A percentile compares a stretch with the other conserved stretches of the same genome.
These are phyloP conservation scores for Siniperca obscura DNA, from an alignment of 2,797 vertebrate genomes.

Conservation along the genomic window DNA sequence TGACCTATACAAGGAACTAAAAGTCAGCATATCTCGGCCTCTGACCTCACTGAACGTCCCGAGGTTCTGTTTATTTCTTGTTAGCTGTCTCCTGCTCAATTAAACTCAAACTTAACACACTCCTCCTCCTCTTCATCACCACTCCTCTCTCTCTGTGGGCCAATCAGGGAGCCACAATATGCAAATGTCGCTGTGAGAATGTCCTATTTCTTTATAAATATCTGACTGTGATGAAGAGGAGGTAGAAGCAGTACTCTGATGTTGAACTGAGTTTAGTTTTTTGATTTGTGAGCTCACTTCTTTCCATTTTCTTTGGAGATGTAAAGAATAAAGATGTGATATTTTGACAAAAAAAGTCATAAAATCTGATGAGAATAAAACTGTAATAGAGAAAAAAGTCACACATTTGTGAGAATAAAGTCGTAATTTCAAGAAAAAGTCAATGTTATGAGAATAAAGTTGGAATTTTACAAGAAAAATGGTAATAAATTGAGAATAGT, in stretches of 20 bases:
- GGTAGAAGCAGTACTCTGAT: conserved; percentile 41
- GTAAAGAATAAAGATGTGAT: neutral
- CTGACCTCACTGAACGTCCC: neutral
- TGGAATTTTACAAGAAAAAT: neutral
- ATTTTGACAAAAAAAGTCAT: neutral
- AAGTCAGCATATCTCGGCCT: neutral
- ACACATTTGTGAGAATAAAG: neutral
- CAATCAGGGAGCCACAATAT: conserved; percentile 74
- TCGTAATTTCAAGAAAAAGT: neutral
- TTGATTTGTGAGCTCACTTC: neutral
- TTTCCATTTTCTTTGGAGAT: neutral
- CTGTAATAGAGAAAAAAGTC: neutral
- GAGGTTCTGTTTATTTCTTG: conserved; percentile 4
- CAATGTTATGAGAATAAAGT: neutral
- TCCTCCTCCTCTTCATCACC: conserved; percentile 7
- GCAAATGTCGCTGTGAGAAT: conserved; percentile 74
- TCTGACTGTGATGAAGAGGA: conserved; percentile 70
- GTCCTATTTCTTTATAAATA: conserved; percentile 84
- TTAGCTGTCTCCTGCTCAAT: conserved; percentile 6
- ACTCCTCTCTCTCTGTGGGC: conserved; percentile 65
- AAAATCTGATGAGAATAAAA: neutral
- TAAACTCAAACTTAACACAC: conserved; percentile 2
- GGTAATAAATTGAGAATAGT: neutral
- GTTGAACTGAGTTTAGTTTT: conserved; percentile 12
- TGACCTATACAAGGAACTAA: neutral